Evolutionary conservation across 2,797 vertebrate genomes (phyloP), one percentile per base, ranked within the genome.

Genomic region (Peromyscus attwateri): DNA sequence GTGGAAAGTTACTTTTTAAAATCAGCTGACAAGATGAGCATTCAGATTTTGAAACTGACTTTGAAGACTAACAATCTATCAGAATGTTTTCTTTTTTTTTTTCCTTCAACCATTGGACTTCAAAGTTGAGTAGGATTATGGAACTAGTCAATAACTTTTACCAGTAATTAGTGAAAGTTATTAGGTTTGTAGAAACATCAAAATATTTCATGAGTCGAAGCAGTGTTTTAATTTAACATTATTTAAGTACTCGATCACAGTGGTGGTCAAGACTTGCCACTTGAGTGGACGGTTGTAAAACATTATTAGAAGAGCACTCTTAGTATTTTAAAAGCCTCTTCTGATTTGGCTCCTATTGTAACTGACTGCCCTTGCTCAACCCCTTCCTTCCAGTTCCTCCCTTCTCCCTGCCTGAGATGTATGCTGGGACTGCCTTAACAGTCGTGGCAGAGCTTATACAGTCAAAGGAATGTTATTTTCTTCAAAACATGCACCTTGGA

Each of bases 41-140:
- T 99, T 0, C 99, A 99, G 97, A 97, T 98, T 10, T 98, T 99
- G 97, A 99, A 99, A 98, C 98, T 99, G 97, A 98, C 99, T 97
- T 98, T 98, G 91, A 99, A 99, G 99, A 43, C 40, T 75, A 98
- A 98, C 34, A 99, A 99, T 96, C 88, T 99, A 0, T 97, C 99
- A 0, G 99, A 62, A 77, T 77, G 71, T 87, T 70, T 87, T 34
- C 57, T 31, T 89, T 98, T 98, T 94, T 98, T 99, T 98, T 98
- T 99, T 98, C 99, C 83, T 99, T 99, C 13, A 99, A 98, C 98
- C 99, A 99, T 62, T 99, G 99, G 98, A 99, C 99, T 98, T 99
- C 99, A 98, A 99, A 99, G 97, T 98, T 99, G 98, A 99, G 98
- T 95, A 99, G 98, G 96, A 98, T 99, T 91, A 99, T 99, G 97